A percentile compares a stretch with the other conserved stretches of the same genome.
Evolutionary conservation across 2,888 invertebrate genomes (phyloP).

Genomic region (Lampropteryx suffumata): DNA sequence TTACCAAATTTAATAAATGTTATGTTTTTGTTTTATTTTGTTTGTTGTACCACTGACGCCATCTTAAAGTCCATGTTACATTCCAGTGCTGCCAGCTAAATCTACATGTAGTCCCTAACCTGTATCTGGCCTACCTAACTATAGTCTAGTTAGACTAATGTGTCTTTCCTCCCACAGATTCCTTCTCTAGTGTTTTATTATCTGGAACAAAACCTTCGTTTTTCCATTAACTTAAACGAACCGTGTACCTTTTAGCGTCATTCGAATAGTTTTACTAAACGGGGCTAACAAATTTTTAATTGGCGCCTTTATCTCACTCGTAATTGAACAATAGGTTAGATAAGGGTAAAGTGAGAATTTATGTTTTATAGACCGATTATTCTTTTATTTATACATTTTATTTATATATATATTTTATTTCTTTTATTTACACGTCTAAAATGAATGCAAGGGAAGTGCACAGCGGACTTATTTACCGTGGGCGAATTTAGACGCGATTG

Average conservation of each 20-base stretch:
- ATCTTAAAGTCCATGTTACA: too few relatives aligned
- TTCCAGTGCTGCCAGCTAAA: too few relatives aligned
- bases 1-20: too few relatives aligned
- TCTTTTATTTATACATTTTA: constrained; percentile 34
- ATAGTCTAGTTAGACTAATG: neutral
- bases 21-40: too few relatives aligned
- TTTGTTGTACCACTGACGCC: too few relatives aligned
- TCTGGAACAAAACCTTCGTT: constrained; percentile 15
- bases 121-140: too few relatives aligned
- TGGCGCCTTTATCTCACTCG: constrained; percentile 58
- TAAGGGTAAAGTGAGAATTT: constrained; percentile 70
- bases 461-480: constrained; percentile 19
- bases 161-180: neutral
- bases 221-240: constrained; percentile 33
- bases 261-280: constrained; percentile 45
- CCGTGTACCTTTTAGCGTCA: constrained; percentile 41
- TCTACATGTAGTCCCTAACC: too few relatives aligned
- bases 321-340: constrained; percentile 68
- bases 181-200: constrained; percentile 15
- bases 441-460: constrained; percentile 29
- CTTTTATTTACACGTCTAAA: constrained; percentile 25
- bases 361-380: constrained; percentile 52
- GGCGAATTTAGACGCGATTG: constrained; percentile 15
- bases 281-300: constrained; percentile 67
- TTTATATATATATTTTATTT: too few relatives aligned